Base-by-base conservation (phyloP, 2,113 vertebrate species). In the Lipotes vexillifer region DNA sequence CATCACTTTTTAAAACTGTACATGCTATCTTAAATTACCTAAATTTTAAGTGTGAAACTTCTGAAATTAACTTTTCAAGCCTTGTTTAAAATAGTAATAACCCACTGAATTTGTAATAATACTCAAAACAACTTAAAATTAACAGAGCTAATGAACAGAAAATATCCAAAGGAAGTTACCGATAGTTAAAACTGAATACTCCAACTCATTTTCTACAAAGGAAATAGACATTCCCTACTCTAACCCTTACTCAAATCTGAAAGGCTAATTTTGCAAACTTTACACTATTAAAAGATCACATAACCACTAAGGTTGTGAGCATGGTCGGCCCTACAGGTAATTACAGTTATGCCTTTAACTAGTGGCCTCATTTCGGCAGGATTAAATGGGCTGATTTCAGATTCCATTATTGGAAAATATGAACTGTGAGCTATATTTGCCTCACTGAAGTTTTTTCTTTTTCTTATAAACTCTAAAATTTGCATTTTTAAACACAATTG, bases 11-110 rank as follows among this genome's bases (percentile, higher is more conserved):
- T 0, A 74, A 90, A 96, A 88, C 14, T 52, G 31, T 71, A 2
- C 31, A 44, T 36, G 65, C 74, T 81, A 84, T 83, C 20, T 92
- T 82, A 81, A 94, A 44, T 77, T 91, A 90, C 6, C 65, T 57
- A 94, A 92, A 94, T 41, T 9, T 61, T 41, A 89, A 77, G 8
- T 74, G 13, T 41, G 15, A 27, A 92, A 80, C 6, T 69, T 81
- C 23, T 25, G 3, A 93, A 94, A 87, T 65, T 89, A 85, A 88
- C 18, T 71, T 77, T 89, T 80, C 38, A 92, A 87, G 74, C 7
- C 11, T 77, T 82, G 41, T 66, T 96, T 94, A 88, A 93, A 92
- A 68, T 6, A 66, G 15, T 77, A 89, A 63, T 78, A 97, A 74
- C 10, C 29, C 3, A 84, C 0, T 92, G 8, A 92, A 89, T 82